phyloP scores from a whole-genome alignment of 2,113 vertebrate species.

The Tinamus guttatus region DNA sequence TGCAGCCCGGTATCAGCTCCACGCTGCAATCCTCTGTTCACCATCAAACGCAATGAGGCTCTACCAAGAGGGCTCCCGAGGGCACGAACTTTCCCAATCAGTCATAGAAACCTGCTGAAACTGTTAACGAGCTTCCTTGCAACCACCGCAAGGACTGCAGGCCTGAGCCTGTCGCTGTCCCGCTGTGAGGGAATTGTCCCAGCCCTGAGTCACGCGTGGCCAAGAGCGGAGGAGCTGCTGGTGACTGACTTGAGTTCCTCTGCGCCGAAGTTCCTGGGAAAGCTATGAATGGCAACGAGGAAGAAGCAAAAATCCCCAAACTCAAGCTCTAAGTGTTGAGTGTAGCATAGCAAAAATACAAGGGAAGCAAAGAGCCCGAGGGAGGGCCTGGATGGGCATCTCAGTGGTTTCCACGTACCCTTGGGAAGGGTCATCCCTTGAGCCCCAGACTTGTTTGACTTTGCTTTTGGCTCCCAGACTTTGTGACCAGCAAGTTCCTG shows the following conservation, averaged over 20 bases:
- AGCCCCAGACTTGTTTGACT: not conserved
- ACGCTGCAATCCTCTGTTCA: fast-evolving
- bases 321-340: not conserved
- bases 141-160: not conserved
- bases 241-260: not conserved
- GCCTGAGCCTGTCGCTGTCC: not conserved
- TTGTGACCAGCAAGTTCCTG: not conserved
- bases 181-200: not conserved
- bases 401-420: fast-evolving
- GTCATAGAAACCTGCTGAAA: not conserved
- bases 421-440: not conserved
- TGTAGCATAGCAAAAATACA: not conserved
- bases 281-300: not conserved
- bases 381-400: not conserved
- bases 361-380: not conserved
- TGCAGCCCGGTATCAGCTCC: not conserved
- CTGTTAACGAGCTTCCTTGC: not conserved
- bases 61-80: not conserved
- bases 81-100: not conserved
- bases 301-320: not conserved
- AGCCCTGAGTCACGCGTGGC: fast-evolving
- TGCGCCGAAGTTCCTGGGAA: not conserved
- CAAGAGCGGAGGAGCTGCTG: not conserved
- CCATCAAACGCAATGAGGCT: fast-evolving
- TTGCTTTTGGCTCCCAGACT: not conserved